Evolutionary conservation across 2,113 vertebrate species (phyloP), one percentile per base, ranked within the genome.

Genomic region (Solea senegalensis): DNA sequence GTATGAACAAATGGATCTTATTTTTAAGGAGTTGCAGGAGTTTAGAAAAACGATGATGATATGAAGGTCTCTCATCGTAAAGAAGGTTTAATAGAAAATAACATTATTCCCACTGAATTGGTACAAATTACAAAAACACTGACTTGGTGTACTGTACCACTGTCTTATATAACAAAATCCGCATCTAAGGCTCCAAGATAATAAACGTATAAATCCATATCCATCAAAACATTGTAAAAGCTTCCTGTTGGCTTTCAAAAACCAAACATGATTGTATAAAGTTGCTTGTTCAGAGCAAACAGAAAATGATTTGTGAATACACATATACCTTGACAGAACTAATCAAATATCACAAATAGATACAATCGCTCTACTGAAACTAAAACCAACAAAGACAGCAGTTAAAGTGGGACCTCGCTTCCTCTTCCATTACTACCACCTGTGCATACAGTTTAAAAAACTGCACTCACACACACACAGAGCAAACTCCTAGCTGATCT

Each of bases 371-470:
- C 49, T 40, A 50, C 39, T 76, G 55, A 84, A 66, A 72, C 9
- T 16, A 63, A 82, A 82, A 72, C 49, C 53, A 72, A 76, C 78
- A 83, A 66, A 75, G 55, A 71, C 49, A 55, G 71, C 50, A 52
- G 51, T 82, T 64, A 73, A 84, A 70, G 45, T 71, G 27, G 55
- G 65, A 72, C 45, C 34, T 58, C 26, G 41, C 72, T 76, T 82
- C 57, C 63, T 62, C 64, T 76, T 59, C 64, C 76, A 67, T 74
- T 44, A 50, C 52, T 46, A 53, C 69, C 84, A 88, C 72, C 78
- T 86, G 87, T 87, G 76, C 61, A 86, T 64, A 88, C 86, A 88
- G 66, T 60, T 75, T 74, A 16, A 73, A 80, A 78, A 54, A 41
- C 46, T 11, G 50, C 28, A 70, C 48, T 57, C 60, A 63, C 43